Evolutionary conservation across 2,797 vertebrate species (phyloP), one percentile per base, ranked within the genome.

Genomic region (Vipera ursinii): DNA sequence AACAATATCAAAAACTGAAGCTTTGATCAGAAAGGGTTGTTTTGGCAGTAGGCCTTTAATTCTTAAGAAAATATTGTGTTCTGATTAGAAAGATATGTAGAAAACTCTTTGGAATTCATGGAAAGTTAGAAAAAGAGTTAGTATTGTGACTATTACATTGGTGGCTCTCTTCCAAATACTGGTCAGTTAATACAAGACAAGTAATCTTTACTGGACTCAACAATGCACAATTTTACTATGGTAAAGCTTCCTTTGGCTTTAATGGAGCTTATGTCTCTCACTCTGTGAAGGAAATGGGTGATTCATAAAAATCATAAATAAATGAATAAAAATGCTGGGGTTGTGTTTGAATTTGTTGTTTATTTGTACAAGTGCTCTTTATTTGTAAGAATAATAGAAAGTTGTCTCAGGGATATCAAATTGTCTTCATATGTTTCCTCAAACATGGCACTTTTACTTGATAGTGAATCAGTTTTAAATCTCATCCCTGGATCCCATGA

Each of bases 391-490:
- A 89, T 73, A 95, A 94, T 92, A 90, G 87, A 95, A 88, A 94
- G 38, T 44, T 88, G 60, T 90, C n/a, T 89, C 92, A 92, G 22
- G 38, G 69, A 95, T 95, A 94, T 91, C 92, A 93, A 92, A 93
- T 95, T 95, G 92, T 94, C 87, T 95, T 93, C 89, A 69, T 92
- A n/a, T 90, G 92, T 94, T 86, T 94, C 65, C 48, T 94, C 88
- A 85, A 90, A 95, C 48, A 51, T 55, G 15, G 73, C 93, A 32
- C 89, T 95, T 73, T 95, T 95, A 93, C 86, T 89, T 92, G 90
- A 95, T 87, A 93, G 65, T 93, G 92, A 94, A 96, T 94, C 86
- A 61, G 93, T 93, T 95, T 96, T 94, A 94, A 96, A 93, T 93
- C 63, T 93, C 65, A 92, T 90, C 87, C 28, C 92, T 78, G 85